Evolutionary conservation across 2,113 vertebrate species (phyloP), one percentile per base, ranked within the genome.

Genomic region (Oceanodroma tethys): DNA sequence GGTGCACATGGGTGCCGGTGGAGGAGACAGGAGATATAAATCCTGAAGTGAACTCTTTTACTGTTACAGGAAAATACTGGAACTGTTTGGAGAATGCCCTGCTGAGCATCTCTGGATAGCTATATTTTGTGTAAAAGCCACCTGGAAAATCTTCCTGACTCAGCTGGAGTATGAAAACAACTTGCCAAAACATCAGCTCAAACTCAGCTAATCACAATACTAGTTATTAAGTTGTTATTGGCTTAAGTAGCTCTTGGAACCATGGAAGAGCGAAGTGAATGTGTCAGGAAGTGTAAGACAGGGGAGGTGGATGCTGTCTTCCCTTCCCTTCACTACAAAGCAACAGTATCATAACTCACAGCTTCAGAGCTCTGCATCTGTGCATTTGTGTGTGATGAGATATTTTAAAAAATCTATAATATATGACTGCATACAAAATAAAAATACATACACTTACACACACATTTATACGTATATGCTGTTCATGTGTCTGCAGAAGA

Each of bases 41-140:
- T 43, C 60, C 29, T 75, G 47, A 42, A 52, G 25, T 58, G 26
- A 63, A 36, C 19, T 13, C 30, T 62, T 34, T 22, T 17, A 63
- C 22, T 27, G 25, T 72, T 73, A 43, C 30, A 56, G 47, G 34
- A 90, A 91, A 81, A 60, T 72, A 81, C 16, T 72, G 52, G 16
- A 83, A 56, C 18, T 83, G 10, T 70, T 92, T 86, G 22, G 47
- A 86, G 43, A 52, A 12, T 81, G 30, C 9, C 66, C 30, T 75
- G 52, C 52, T 86, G 73, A 88, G 19, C 22, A 42, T 40, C 21
- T 94, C n/a, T 63, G 45, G 15, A 45, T 55, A 72, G 43, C 34
- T 86, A 90, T 67, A 71, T 82, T 91, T 92, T 72, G 36, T 29
- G 6, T 79, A 26, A 89, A 93, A 88, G 50, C 34, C 71, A 88